A percentile compares a stretch with the other conserved stretches of the same genome.
These are phyloP conservation scores for Redunca redunca DNA, from an alignment of 2,113 vertebrate genomes.

Conservation along the genomic window DNA sequence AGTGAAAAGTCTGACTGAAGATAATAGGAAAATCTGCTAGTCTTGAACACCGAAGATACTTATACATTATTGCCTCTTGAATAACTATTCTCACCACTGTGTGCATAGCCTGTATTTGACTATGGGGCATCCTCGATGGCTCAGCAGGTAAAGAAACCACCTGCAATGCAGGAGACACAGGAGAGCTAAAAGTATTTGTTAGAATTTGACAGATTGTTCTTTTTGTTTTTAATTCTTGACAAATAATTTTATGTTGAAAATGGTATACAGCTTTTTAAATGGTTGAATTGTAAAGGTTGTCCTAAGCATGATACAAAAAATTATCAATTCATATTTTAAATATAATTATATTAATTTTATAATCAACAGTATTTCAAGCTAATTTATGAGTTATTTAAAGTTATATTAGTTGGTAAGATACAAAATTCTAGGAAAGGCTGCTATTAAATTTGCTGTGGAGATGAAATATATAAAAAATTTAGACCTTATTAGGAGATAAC, in stretches of 20 bases:
- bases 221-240: not conserved
- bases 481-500: not conserved
- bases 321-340: not conserved
- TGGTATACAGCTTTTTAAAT: not conserved
- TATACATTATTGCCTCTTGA: not conserved
- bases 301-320: not conserved
- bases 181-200: not conserved
- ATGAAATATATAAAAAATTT: not conserved
- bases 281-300: not conserved
- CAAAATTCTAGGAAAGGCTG: not conserved
- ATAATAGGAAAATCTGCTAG: not conserved
- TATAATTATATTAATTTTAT: not conserved
- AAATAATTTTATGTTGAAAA: not conserved
- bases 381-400: not conserved
- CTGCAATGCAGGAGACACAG: not conserved
- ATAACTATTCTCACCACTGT: not conserved
- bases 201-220: not conserved
- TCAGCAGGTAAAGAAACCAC: rapidly evolving
- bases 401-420: not conserved
- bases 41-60: not conserved
- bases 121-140: not conserved
- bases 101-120: not conserved
- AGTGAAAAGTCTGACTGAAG: not conserved
- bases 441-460: not conserved
- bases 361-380: not conserved